Base-by-base conservation (phyloP, 2,888 invertebrate genomes). In the Eurytoma adleriae region DNA sequence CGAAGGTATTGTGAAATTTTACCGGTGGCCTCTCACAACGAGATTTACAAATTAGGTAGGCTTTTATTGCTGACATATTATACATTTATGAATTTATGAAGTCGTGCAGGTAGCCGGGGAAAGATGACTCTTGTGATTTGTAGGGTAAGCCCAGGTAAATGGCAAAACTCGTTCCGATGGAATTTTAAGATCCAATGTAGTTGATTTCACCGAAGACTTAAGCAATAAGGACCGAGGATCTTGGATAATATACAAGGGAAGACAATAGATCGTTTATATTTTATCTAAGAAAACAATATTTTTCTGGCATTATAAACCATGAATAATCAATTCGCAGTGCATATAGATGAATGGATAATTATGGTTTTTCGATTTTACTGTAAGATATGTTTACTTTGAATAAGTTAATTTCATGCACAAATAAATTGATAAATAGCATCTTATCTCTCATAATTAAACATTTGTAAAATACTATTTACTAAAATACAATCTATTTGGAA, bases 71-170 rank as follows among this genome's bases (percentile, higher is more conserved):
- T 61, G 67, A 48, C 61, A 52, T 78, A 78, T 68, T 67, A 48
- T 70, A 59, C 20, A 40, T 72, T 72, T 72, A 62, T 76, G 62
- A 72, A 80, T 80, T 76, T 76, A 80, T 57, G 80, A 57, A 27
- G 40, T 76, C 72, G 68, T 80, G 72, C 64, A n/a, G 69, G 52
- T 80, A 75, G 57, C 69, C 16, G 50, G 61, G 18, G 48, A 62
- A 30, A 76, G 76, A 80, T 76, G 76, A 57, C 61, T 68, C 72
- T 20, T 57, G n/a, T 62, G 71, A 76, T 72, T 76, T 70, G 70
- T 66, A 16, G 24, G 54, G 66, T n/a, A n/a, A 40, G 12, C 57
- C 13, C 50, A 2, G 1, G 14, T 67, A 40, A 40, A 18, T 61
- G 20, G 30, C 14, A 30, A 27, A 12, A 50, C 54, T 13, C 40